Conservation (phyloP, 1,140 invertebrate species). For the Carposina sasakii region DNA sequence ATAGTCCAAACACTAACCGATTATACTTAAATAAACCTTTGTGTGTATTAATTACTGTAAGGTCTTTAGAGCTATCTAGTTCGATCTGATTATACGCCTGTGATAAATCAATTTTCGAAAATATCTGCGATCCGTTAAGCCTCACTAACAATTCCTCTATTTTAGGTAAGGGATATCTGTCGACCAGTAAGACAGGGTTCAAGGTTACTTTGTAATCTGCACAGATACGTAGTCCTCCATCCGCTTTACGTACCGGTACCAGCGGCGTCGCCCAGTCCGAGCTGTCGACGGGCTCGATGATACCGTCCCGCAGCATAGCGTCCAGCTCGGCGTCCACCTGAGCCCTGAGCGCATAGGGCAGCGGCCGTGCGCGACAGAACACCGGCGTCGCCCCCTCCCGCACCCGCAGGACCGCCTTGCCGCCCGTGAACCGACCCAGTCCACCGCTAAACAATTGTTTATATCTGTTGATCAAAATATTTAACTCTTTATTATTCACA, state of each 20-base stretch:
- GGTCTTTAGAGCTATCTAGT: constrained; percentile 33
- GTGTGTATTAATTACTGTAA: constrained; percentile 46
- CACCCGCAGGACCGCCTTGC: background rate
- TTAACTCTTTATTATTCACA: background rate
- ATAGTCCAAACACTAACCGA: constrained; percentile 46
- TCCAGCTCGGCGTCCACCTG: constrained; percentile 4
- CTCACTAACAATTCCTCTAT: constrained; percentile 29
- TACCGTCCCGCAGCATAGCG: constrained; percentile 13
- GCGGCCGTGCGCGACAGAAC: background rate
- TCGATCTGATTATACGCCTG: constrained; percentile 36
- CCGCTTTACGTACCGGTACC: background rate
- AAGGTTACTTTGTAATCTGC: constrained; percentile 51
- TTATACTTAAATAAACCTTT: constrained; percentile 40
- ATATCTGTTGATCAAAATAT: background rate
- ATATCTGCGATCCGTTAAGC: constrained; percentile 26
- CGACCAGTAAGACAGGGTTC: constrained; percentile 20
- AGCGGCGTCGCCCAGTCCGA: constrained; percentile 36
- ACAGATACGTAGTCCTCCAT: constrained; percentile 41
- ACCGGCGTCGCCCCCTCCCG: background rate
- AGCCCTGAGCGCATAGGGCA: background rate
- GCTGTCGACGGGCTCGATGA: constrained; percentile 31
- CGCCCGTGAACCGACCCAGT: background rate
- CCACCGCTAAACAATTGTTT: background rate
- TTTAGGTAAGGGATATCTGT: constrained; percentile 35
- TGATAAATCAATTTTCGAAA: constrained; percentile 36